These are phyloP conservation scores for Scelioninae gen. 1 DNA, from an alignment of 2,888 invertebrate genomes.

Conservation along the genomic window DNA sequence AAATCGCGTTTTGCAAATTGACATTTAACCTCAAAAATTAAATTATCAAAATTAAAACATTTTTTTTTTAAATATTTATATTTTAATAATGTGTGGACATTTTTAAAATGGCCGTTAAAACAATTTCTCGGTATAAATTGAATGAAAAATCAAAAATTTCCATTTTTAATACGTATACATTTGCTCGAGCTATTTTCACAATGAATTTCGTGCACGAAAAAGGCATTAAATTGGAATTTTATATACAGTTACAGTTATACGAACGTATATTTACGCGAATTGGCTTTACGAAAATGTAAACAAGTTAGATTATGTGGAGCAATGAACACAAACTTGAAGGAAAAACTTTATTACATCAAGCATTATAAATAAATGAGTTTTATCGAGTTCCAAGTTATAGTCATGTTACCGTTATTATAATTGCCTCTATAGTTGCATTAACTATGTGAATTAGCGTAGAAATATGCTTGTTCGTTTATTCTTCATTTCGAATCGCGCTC, in stretches of 20 bases:
- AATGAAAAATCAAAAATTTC: not conserved
- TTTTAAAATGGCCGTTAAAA: too few relatives aligned
- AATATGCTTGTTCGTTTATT: constrained; percentile 5
- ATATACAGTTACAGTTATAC: constrained; percentile 17
- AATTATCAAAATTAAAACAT: too few relatives aligned
- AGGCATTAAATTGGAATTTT: constrained; percentile 25
- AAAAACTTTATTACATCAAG: constrained; percentile 30
- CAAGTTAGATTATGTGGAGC: constrained; percentile 37
- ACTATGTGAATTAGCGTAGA: constrained; percentile 32
- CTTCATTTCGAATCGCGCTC: not conserved
- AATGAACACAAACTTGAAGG: constrained; percentile 25
- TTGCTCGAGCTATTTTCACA: constrained; percentile 5
- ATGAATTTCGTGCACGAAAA: not conserved
- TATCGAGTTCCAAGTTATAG: constrained; percentile 41
- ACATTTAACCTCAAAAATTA: too few relatives aligned
- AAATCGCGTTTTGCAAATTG: too few relatives aligned
- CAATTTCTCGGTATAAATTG: too few relatives aligned
- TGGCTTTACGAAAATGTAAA: constrained; percentile 28
- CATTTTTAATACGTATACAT: not conserved
- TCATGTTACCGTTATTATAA: constrained; percentile 34
- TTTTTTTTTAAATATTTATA: too few relatives aligned
- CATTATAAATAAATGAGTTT: constrained; percentile 52
- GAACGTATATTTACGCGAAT: constrained; percentile 16
- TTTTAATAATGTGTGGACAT: too few relatives aligned
- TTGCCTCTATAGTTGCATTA: constrained; percentile 34